A percentile compares a stretch with the other conserved stretches of the same genome.
Evolutionary conservation across 2,888 invertebrate species (phyloP).

Genomic region (Drosophila yooni): DNA sequence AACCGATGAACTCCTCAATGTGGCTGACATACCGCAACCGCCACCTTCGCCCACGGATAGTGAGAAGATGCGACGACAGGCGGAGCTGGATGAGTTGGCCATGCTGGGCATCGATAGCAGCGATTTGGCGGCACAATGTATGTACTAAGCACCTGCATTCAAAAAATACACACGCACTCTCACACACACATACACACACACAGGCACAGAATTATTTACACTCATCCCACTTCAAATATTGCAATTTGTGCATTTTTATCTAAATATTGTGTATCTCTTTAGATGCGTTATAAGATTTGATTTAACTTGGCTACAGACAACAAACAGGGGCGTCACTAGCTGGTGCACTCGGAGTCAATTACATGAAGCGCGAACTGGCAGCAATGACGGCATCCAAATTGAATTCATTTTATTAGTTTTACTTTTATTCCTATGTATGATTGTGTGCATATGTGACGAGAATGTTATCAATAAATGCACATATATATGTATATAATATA

Average conservation of each 20-base stretch:
- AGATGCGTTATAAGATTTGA: constrained; percentile 66
- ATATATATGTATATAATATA: constrained; percentile 78
- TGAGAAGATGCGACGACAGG: constrained; percentile 85
- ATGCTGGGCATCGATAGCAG: constrained; percentile 94
- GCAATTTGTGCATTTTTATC: constrained; percentile 10
- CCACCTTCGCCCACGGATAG: constrained; percentile 81
- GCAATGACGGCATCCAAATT: constrained; percentile 10
- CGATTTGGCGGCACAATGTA: constrained; percentile 87
- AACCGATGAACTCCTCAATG: constrained; percentile 65
- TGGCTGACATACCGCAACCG: constrained; percentile 78
- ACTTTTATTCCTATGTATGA: constrained; percentile 51
- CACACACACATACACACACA: constrained; percentile 12
- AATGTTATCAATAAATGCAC: constrained; percentile 71
- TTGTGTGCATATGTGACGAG: constrained; percentile 58
- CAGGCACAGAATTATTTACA: background rate
- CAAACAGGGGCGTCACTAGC: constrained; percentile 6
- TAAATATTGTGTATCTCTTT: constrained; percentile 36
- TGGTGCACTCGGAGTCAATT: constrained; percentile 9
- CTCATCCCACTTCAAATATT: background rate
- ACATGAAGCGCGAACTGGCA: background rate
- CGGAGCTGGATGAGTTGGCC: constrained; percentile 90
- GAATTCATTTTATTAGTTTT: constrained; percentile 41
- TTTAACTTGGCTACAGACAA: constrained; percentile 31
- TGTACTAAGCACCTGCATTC: constrained; percentile 61
- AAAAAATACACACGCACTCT: constrained; percentile 4